Evolutionary conservation across 2,888 invertebrate genomes (phyloP).

Genomic region (Drosophila barbarae): DNA sequence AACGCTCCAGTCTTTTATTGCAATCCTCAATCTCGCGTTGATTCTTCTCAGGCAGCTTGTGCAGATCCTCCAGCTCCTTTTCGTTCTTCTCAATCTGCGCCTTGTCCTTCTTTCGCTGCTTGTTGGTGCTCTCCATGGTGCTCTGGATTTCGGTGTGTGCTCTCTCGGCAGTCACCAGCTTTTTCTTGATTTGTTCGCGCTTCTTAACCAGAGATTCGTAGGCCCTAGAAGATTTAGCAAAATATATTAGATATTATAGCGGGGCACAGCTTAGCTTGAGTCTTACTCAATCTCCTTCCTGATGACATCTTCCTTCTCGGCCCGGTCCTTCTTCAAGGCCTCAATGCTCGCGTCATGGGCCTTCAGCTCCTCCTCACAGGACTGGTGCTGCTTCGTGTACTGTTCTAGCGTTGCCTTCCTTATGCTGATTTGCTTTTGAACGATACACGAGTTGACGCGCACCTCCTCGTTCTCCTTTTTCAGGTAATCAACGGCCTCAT

Average conservation of each 20-base stretch:
- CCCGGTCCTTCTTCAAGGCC: constrained; percentile 79
- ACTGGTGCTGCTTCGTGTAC: constrained; percentile 83
- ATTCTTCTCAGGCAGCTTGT: constrained; percentile 87
- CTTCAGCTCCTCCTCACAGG: constrained; percentile 82
- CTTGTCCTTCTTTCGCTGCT: constrained; percentile 87
- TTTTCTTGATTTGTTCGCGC: constrained; percentile 83
- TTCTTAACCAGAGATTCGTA: constrained; percentile 82
- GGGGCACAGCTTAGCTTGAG: no score
- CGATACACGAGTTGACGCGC: constrained; percentile 85
- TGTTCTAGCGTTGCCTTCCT: constrained; percentile 83
- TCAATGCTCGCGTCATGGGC: constrained; percentile 76
- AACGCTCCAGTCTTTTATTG: constrained; percentile 81
- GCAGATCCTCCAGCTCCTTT: constrained; percentile 84
- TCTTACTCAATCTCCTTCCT: constrained; percentile 77
- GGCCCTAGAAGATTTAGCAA: constrained; percentile 79
- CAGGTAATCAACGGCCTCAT: constrained; percentile 88
- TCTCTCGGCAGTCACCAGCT: constrained; percentile 84
- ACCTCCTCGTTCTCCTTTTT: constrained; percentile 88
- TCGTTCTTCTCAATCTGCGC: constrained; percentile 84
- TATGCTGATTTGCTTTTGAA: constrained; percentile 84
- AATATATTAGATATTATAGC: background rate
- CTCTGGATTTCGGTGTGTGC: constrained; percentile 84
- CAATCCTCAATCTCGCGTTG: constrained; percentile 85
- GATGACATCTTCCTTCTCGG: constrained; percentile 78
- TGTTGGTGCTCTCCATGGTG: constrained; percentile 85